These are phyloP conservation scores for Diabrotica virgifera DNA, from an alignment of 1,140 invertebrate genomes.

Conservation along the genomic window DNA sequence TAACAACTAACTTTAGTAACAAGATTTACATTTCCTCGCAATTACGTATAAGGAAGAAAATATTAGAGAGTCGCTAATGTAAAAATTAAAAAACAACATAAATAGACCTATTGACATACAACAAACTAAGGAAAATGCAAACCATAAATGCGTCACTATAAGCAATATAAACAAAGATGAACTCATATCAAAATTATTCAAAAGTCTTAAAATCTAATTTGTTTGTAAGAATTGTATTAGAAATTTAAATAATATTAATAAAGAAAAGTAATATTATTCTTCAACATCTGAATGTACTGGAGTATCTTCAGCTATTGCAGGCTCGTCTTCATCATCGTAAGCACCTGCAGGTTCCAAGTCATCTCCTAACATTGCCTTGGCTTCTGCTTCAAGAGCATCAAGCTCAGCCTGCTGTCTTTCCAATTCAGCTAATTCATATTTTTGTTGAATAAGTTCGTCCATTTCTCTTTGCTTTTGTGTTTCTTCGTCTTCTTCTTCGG, in stretches of 20 bases:
- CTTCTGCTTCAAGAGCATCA: conserved; percentile 38
- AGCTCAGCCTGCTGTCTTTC: conserved; percentile 38
- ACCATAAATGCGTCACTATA: conserved; percentile 10
- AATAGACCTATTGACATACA: neutral
- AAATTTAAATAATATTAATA: neutral
- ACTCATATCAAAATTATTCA: too few relatives aligned
- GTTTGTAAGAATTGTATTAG: too few relatives aligned
- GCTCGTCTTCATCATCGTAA: conserved; percentile 41
- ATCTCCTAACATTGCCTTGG: conserved; percentile 36
- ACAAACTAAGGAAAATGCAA: conserved; percentile 12
- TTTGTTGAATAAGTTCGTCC: conserved; percentile 34
- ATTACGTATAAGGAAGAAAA: too few relatives aligned
- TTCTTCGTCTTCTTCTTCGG: conserved; percentile 44
- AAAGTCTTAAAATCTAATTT: too few relatives aligned
- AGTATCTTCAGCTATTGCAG: conserved; percentile 42
- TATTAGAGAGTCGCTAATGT: too few relatives aligned
- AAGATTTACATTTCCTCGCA: too few relatives aligned
- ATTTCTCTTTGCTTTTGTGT: conserved; percentile 39
- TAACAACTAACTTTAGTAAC: too few relatives aligned
- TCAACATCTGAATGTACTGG: conserved; percentile 36
- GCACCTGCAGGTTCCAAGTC: conserved; percentile 46
- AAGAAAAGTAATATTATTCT: conserved; percentile 31
- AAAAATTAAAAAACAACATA: neutral
- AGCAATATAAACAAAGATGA: conserved; percentile 10
- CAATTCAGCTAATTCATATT: conserved; percentile 23